A percentile compares a stretch with the other conserved stretches of the same genome.
phyloP scores from a whole-genome alignment of 1,140 invertebrate species.

The Arion vulgaris region DNA sequence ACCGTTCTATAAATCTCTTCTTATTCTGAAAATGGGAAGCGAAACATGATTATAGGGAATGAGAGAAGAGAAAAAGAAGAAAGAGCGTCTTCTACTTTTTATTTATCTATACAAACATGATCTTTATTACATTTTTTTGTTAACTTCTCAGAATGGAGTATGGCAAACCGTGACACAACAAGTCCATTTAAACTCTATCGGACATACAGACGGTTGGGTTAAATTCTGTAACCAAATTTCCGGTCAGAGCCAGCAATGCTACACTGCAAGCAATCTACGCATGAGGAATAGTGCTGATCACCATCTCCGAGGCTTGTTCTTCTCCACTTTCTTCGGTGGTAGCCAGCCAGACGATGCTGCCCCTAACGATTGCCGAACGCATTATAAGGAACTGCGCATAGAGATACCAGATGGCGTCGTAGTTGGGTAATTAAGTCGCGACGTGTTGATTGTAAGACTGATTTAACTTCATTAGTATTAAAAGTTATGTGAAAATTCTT shows the following conservation, averaged over 20 bases:
- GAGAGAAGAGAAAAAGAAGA: too few relatives aligned
- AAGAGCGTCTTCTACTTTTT: too few relatives aligned
- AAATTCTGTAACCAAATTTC: not conserved
- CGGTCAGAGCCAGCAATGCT: conserved; percentile 14
- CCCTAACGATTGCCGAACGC: conserved; percentile 3
- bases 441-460: too few relatives aligned
- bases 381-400: conserved; percentile 8
- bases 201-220: conserved; percentile 12
- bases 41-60: too few relatives aligned
- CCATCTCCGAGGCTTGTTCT: conserved; percentile 15
- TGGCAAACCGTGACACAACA: not conserved
- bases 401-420: not conserved
- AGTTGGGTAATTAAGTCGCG: not conserved
- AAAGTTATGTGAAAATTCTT: too few relatives aligned
- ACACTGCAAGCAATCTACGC: conserved; percentile 13
- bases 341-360: conserved; percentile 4
- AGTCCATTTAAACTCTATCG: not conserved
- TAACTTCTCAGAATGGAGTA: not conserved
- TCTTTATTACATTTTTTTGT: too few relatives aligned
- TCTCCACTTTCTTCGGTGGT: conserved; percentile 30
- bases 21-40: too few relatives aligned
- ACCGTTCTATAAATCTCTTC: too few relatives aligned
- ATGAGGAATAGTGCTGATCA: conserved; percentile 2
- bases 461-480: not conserved
- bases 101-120: too few relatives aligned